Base-by-base conservation (phyloP, 2,888 invertebrate species). In the Leucozona laternaria region DNA sequence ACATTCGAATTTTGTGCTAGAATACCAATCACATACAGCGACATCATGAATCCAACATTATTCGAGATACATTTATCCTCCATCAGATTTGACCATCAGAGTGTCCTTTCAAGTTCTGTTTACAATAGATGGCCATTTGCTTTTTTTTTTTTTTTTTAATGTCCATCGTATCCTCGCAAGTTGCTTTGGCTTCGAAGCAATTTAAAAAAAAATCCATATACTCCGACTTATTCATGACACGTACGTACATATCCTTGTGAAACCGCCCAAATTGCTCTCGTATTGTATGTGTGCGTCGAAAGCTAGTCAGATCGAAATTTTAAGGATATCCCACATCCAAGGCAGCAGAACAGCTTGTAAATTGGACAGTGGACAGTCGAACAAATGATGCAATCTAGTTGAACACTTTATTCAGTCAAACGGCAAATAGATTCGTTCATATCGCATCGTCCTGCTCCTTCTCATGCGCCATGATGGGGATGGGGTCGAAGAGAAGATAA, bases 371-470 rank as follows among this genome's bases (percentile, higher is more conserved):
- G 43, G 62, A 62, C 62, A 53, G 68, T 53, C 25, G 22, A 68
- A 68, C 68, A 68, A 68, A 68, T 68, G 68, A 68, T 53, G 53
- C 53, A 68, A 68, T 68, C 37, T 53, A 68, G 53, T 68, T 8
- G 11, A 50, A 22, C 53, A 53, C 68, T 68, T 68, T 68, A 68
- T 68, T 68, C 37, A 37, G 31, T 53, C 34, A 53, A 53, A 68
- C 25, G 17, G 31, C 45, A 68, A 53, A 40, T 37, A 37, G 22
- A 53, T 22, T 50, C 8, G 22, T 17, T 11, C 34, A 34, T 13
- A 17, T 50, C 10, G 11, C 43, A 40, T 60, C 15, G 60, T 10
- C 0, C 28, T 13, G 37, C n/a, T 60, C 45, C 45, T 28, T 17
- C 31, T 17, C 4, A 20, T 20, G 17, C 17, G 13, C 43, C 43